Conservation (phyloP, 2,113 vertebrate genomes). For the Actenoides hombroni region DNA sequence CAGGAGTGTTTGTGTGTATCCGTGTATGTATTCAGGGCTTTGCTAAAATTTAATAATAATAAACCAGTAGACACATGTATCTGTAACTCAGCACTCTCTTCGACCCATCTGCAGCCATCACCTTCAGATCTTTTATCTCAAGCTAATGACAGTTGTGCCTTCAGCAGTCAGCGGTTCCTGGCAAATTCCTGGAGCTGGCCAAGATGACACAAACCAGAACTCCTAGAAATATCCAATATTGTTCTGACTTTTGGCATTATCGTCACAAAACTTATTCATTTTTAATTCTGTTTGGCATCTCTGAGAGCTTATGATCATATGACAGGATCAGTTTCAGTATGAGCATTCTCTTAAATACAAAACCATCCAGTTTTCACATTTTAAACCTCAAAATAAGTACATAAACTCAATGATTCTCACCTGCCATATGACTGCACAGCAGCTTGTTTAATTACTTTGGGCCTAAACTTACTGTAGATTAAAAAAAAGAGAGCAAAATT, state of each 20-base stretch:
- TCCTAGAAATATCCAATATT: neutral
- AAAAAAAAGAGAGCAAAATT: neutral
- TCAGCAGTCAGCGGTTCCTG: neutral
- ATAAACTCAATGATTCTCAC: neutral
- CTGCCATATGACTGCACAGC: neutral
- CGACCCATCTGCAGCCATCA: neutral
- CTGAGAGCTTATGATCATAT: neutral
- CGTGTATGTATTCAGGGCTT: neutral
- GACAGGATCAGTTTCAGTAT: neutral
- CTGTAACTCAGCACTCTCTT: neutral
- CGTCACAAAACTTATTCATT: neutral
- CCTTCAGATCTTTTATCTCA: neutral
- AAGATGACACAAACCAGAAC: neutral
- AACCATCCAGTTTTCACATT: neutral
- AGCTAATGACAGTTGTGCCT: neutral
- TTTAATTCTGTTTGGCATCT: neutral
- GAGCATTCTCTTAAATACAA: neutral
- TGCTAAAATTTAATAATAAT: slow-evolving; percentile 1
- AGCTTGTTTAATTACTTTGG: neutral
- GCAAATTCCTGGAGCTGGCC: neutral
- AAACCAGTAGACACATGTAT: neutral
- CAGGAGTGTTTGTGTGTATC: neutral
- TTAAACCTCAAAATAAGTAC: neutral
- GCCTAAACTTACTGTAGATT: neutral
- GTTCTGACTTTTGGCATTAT: neutral